phyloP scores from a whole-genome alignment of 2,113 vertebrate genomes.

The Setophaga coronata region DNA sequence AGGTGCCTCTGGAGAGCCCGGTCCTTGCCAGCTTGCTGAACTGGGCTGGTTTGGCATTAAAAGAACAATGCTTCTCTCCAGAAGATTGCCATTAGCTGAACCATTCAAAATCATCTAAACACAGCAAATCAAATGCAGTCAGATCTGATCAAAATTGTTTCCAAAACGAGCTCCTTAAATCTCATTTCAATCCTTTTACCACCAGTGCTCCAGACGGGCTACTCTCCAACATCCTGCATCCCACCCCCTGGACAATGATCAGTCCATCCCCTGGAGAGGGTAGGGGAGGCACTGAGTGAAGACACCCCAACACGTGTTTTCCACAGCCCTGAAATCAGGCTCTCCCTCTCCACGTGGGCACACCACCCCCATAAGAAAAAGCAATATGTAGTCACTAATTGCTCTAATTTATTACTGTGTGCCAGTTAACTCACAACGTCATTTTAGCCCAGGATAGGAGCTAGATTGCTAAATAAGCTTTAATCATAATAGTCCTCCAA shows the following conservation, averaged over 20 bases:
- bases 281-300: neutral
- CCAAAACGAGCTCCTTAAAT: neutral
- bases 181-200: neutral
- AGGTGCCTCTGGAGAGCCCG: neutral
- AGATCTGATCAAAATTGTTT: neutral
- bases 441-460: neutral
- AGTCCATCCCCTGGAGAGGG: neutral
- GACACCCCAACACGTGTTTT: fast-evolving
- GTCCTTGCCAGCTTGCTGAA: neutral
- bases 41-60: neutral
- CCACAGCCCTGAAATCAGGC: neutral
- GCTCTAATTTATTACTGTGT: neutral
- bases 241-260: fast-evolving
- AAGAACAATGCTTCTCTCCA: neutral
- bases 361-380: fast-evolving
- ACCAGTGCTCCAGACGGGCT: neutral
- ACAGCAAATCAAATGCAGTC: neutral
- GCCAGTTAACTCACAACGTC: neutral
- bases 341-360: neutral
- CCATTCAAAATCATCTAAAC: neutral
- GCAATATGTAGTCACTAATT: neutral
- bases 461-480: neutral
- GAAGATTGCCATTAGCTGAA: neutral
- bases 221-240: neutral
- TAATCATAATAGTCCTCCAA: neutral